Percentiles rank a stretch among this genome's conserved stretches.
phyloP scores from a whole-genome alignment of 2,113 vertebrate species.

The Pseudonaja textilis region DNA sequence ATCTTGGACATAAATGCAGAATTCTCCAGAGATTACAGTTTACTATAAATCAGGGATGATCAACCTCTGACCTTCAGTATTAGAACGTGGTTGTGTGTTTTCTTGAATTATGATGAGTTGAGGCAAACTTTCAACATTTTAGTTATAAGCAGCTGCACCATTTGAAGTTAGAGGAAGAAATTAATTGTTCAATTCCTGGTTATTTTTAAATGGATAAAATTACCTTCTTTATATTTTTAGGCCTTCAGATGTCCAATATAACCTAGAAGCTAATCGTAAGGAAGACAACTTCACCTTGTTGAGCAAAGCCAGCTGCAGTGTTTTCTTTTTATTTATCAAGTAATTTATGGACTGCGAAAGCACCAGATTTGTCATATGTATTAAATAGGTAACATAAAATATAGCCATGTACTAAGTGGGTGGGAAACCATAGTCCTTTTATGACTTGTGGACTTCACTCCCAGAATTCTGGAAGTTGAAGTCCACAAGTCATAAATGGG shows the following conservation, averaged over 20 bases:
- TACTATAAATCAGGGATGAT: constrained; percentile 39
- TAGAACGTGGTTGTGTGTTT: constrained; percentile 34
- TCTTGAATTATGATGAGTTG: constrained; percentile 22
- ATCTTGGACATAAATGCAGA: constrained; percentile 30
- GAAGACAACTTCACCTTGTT: not conserved
- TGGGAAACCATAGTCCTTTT: not conserved
- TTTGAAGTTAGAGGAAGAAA: constrained; percentile 33
- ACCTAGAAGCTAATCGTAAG: constrained; percentile 39
- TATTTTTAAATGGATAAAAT: not conserved
- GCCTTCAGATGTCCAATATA: constrained; percentile 28
- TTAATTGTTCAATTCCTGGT: constrained; percentile 38
- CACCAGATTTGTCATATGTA: not conserved
- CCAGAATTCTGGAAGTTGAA: not conserved
- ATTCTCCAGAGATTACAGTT: constrained; percentile 34
- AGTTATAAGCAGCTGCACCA: not conserved
- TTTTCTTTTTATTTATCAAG: not conserved
- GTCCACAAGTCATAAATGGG: not conserved
- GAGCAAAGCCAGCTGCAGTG: not conserved
- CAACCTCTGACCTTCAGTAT: constrained; percentile 2
- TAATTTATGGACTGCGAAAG: not conserved
- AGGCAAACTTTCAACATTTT: not conserved
- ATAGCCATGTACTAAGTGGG: not conserved
- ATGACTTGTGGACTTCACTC: not conserved
- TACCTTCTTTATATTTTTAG: constrained; percentile 28
- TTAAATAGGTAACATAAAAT: constrained; percentile 5